Percentiles rank a stretch among this genome's conserved stretches.
Conservation (phyloP, 2,888 invertebrate genomes). For the Tolmerus cingulatus region DNA sequence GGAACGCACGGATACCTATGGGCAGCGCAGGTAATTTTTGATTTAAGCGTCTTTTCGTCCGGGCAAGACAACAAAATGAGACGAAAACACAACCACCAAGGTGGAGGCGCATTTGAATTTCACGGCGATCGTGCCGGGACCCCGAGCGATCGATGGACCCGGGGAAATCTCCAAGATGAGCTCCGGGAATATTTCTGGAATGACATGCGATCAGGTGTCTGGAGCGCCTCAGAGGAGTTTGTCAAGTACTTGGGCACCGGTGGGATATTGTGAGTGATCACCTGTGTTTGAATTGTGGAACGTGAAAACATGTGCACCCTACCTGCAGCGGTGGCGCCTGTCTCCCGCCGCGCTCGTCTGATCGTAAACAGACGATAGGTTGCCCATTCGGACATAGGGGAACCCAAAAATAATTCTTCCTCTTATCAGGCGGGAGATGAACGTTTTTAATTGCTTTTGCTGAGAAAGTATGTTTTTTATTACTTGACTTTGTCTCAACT, state of each 20-base stretch:
- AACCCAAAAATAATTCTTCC: conserved; percentile 8
- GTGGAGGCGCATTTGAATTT: conserved; percentile 4
- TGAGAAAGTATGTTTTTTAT: not conserved
- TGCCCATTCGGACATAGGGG: conserved; percentile 16
- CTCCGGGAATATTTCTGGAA: conserved; percentile 4
- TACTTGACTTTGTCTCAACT: not conserved
- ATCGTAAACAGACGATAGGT: conserved; percentile 49
- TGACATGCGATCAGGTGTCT: conserved; percentile 35
- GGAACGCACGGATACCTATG: not conserved
- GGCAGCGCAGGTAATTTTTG: not conserved
- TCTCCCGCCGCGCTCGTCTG: conserved; percentile 64
- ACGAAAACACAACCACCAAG: not conserved
- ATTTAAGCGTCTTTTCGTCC: not conserved
- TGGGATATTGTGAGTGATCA: conserved; percentile 29
- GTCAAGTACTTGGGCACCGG: conserved; percentile 23
- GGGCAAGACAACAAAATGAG: not conserved
- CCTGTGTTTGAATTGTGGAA: conserved; percentile 33
- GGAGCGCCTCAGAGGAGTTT: conserved; percentile 24
- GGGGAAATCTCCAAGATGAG: not conserved
- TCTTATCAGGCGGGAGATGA: not conserved
- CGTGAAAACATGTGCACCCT: conserved; percentile 43
- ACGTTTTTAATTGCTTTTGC: conserved; percentile 18
- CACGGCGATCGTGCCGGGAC: not conserved
- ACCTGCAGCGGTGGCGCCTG: conserved; percentile 59
- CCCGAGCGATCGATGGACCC: not conserved